Percentiles rank a stretch among this genome's conserved stretches.
These are phyloP conservation scores for Podarcis muralis DNA, from an alignment of 2,113 vertebrate species.

Conservation along the genomic window DNA sequence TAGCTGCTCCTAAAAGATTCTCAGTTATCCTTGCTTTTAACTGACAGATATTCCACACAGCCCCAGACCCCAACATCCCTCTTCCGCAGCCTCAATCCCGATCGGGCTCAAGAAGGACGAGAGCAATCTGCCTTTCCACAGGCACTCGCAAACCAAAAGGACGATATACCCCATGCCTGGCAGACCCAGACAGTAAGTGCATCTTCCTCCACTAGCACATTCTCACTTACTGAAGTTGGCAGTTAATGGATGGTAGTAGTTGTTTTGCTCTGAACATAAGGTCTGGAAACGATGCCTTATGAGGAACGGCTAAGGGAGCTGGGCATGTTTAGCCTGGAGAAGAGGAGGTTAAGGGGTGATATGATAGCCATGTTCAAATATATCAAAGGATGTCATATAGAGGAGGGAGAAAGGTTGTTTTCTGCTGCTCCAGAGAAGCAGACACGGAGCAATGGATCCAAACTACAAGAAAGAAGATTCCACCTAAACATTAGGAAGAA, in stretches of 20 bases:
- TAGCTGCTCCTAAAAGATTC: not conserved
- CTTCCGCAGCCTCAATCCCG: constrained; percentile 90
- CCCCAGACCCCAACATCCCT: constrained; percentile 90
- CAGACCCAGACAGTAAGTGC: constrained; percentile 93
- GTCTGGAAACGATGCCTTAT: too few species aligned
- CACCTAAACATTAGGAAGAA: too few species aligned
- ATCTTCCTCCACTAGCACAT: not conserved
- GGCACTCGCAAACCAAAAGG: constrained; percentile 89
- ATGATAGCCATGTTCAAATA: too few species aligned
- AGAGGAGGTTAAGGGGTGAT: too few species aligned
- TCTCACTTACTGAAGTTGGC: constrained; percentile 14
- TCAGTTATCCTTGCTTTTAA: constrained; percentile 17
- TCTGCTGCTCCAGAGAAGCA: too few species aligned
- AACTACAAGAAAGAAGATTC: too few species aligned
- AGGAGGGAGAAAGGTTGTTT: too few species aligned
- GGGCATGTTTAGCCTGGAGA: too few species aligned
- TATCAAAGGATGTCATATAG: too few species aligned
- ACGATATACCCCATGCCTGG: constrained; percentile 89
- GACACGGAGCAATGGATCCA: too few species aligned
- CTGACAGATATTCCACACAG: constrained; percentile 88
- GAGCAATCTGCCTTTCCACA: constrained; percentile 93
- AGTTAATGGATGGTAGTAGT: not conserved
- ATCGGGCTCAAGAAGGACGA: constrained; percentile 85
- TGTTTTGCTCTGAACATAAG: constrained; percentile 37
- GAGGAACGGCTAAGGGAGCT: too few species aligned